Conservation (phyloP, 2,113 vertebrate genomes). For the Vicugna pacos region DNA sequence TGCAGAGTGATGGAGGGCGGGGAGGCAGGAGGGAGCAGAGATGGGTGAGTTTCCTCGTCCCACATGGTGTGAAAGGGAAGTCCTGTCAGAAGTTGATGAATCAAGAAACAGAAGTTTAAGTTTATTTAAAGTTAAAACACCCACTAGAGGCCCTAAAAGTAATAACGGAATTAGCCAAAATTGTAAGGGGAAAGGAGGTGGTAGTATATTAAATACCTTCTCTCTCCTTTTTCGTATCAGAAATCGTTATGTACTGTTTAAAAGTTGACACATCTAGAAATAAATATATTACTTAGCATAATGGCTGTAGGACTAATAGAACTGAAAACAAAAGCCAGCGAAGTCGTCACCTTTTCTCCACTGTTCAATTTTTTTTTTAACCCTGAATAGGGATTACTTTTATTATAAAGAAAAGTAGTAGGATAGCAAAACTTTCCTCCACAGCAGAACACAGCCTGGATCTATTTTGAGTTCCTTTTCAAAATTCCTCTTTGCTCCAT, state of each 20-base stretch:
- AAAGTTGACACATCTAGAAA: not conserved
- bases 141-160: not conserved
- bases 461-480: not conserved
- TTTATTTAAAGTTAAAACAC: constrained; percentile 13
- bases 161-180: not conserved
- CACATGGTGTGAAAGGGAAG: not conserved
- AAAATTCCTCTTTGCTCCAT: not conserved
- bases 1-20: not conserved
- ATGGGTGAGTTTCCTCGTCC: not conserved
- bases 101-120: constrained; percentile 38
- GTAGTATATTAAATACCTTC: not conserved
- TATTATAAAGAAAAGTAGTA: not conserved
- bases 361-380: not conserved
- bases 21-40: not conserved
- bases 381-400: not conserved
- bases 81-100: constrained; percentile 30
- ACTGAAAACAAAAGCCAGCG: not conserved
- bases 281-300: not conserved
- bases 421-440: not conserved
- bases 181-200: not conserved
- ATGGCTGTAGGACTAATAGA: not conserved
- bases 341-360: not conserved
- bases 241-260: not conserved
- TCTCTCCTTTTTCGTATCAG: not conserved
- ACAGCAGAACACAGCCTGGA: not conserved